Evolutionary conservation across 2,797 vertebrate species (phyloP).

Genomic region (Ceyx erithaca): DNA sequence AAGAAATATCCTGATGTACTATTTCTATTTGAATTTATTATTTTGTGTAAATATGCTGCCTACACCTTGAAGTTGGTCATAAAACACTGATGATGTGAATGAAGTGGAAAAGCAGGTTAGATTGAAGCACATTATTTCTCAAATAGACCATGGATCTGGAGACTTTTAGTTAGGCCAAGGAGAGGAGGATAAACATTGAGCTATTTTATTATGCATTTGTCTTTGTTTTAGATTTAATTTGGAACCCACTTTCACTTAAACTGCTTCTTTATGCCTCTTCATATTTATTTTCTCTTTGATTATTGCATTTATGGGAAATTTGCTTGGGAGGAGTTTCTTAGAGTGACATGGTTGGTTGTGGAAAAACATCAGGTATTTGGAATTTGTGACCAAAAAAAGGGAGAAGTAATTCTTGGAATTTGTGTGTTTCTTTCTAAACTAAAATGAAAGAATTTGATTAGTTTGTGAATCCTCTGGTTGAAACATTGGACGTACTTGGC

Average conservation of each 20-base stretch:
- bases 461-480: slow-evolving; percentile 1
- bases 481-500: neutral
- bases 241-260: neutral
- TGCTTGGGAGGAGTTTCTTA: neutral
- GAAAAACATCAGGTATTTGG: neutral
- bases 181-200: neutral
- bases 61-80: slow-evolving; percentile 4
- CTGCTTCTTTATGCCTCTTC: neutral
- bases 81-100: neutral
- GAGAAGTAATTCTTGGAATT: slow-evolving; percentile 3
- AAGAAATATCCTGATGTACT: neutral
- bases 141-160: neutral
- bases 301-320: neutral
- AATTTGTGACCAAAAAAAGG: neutral
- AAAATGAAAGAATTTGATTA: neutral
- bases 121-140: neutral
- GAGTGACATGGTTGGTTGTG: neutral
- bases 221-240: slow-evolving; percentile 36
- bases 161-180: neutral
- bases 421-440: neutral
- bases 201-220: neutral
- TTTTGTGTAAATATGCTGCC: slow-evolving; percentile 3
- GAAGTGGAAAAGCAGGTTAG: slow-evolving; percentile 35
- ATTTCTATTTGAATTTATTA: slow-evolving; percentile 36
- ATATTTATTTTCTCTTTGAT: slow-evolving; percentile 5